Evolutionary conservation across 2,888 invertebrate genomes (phyloP).

Genomic region (Drosophila cracens): DNA sequence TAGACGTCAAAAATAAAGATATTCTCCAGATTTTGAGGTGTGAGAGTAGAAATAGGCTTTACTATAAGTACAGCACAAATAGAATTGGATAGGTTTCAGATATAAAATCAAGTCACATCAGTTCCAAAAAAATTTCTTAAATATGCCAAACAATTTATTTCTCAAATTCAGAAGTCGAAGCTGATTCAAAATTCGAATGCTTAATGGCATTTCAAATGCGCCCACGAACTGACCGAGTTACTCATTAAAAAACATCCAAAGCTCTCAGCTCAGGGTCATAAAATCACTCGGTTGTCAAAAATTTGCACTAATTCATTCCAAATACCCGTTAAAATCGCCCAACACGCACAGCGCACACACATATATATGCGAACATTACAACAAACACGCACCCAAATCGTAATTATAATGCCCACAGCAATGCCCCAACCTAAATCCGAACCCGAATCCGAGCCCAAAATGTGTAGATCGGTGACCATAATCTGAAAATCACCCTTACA

Average conservation of each 20-base stretch:
- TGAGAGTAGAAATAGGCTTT: neutral
- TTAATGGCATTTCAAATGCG: slow-evolving; percentile 51
- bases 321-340: slow-evolving; percentile 66
- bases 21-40: neutral
- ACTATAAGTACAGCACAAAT: neutral
- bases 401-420: slow-evolving; percentile 70
- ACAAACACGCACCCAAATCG: slow-evolving; percentile 10
- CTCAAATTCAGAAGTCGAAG: neutral
- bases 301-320: slow-evolving; percentile 76
- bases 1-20: neutral
- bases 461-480: slow-evolving; percentile 54
- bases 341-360: slow-evolving; percentile 24
- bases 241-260: slow-evolving; percentile 22
- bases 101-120: neutral
- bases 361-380: slow-evolving; percentile 2
- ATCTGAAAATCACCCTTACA: slow-evolving; percentile 67
- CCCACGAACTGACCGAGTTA: slow-evolving; percentile 45
- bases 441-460: slow-evolving; percentile 33
- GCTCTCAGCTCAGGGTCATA: slow-evolving; percentile 50
- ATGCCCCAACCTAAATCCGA: slow-evolving; percentile 25
- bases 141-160: neutral
- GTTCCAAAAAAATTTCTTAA: neutral
- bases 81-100: neutral
- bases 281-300: slow-evolving; percentile 76
- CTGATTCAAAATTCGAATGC: slow-evolving; percentile 20